Evolutionary conservation across 2,797 vertebrate species (phyloP), one percentile per base, ranked within the genome.

Genomic region (Telmatherina bonti): DNA sequence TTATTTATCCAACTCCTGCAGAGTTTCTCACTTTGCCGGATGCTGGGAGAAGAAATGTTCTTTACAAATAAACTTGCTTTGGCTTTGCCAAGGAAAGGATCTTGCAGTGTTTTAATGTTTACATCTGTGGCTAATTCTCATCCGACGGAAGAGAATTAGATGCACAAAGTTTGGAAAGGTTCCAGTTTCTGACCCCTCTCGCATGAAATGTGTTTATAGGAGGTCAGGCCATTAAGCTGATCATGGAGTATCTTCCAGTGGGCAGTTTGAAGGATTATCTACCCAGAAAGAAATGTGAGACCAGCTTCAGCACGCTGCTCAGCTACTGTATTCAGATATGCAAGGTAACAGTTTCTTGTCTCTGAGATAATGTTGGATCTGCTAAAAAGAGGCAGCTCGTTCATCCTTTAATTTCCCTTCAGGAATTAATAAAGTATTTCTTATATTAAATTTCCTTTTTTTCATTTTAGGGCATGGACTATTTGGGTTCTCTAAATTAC

Each of bases 241-340:
- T 99, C 77, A 99, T 99, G 98, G 97, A 99, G 92, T 99, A 96
- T 78, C 95, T 99, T 55, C 98, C 98, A 49, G 95, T 96, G 13
- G 97, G 98, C 72, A 99, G 97, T 88, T 90, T 99, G 55, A 99
- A 99, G 91, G 98, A 99, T 0, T 99, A 99, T 74, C 95, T 99
- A 0, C 97, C 96, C 16, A 93, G 94, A 76, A 95, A 96, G 87
- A 96, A 95, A 84, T 93, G 83, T 82, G 96, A 95, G 87, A 97
- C 95, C 54, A 93, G 73, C 56, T 94, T 96, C 62, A 95, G 94
- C 60, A 96, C 95, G 2, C 95, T 98, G 80, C 92, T 99, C 52
- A 95, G 85, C 87, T 99, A 99, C 0, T 96, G 96, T 0, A 82
- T 96, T 31, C 98, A 99, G 92, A 99, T 99, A 79, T 98, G 97